Evolutionary conservation across 2,888 invertebrate genomes (phyloP).

Genomic region (Dysmachus trigonus): DNA sequence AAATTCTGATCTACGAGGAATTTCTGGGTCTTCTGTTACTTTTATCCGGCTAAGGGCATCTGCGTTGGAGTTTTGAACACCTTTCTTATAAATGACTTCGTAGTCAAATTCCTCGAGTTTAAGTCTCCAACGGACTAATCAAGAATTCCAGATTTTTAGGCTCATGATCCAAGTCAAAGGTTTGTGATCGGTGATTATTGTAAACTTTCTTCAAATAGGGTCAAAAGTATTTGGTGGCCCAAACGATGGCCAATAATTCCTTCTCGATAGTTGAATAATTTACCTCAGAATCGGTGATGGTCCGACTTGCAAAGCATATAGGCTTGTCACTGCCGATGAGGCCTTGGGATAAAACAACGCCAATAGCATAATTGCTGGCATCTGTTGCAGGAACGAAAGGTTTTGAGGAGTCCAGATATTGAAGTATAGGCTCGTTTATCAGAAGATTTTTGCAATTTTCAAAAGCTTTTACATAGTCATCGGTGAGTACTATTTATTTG

Average conservation of each 20-base stretch:
- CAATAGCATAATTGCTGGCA: constrained; percentile 38
- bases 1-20: constrained; percentile 29
- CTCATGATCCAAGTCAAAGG: constrained; percentile 35
- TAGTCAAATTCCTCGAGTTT: no score
- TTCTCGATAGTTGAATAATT: constrained; percentile 51
- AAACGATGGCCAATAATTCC: constrained; percentile 42
- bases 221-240: constrained; percentile 44
- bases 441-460: constrained; percentile 49
- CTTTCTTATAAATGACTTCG: no score
- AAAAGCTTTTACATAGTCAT: no score
- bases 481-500: not conserved
- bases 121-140: no score
- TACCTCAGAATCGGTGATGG: constrained; percentile 48
- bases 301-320: not conserved
- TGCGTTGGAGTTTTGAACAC: no score
- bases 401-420: constrained; percentile 23
- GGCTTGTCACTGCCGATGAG: constrained; percentile 42
- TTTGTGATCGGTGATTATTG: no score
- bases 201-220: constrained; percentile 41
- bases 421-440: constrained; percentile 36
- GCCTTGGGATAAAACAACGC: constrained; percentile 17
- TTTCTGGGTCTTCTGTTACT: constrained; percentile 42
- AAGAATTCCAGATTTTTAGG: constrained; percentile 17
- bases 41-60: no score
- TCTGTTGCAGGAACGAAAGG: constrained; percentile 39